phyloP scores from a whole-genome alignment of 2,113 vertebrate species.

The Aramus guarauna region DNA sequence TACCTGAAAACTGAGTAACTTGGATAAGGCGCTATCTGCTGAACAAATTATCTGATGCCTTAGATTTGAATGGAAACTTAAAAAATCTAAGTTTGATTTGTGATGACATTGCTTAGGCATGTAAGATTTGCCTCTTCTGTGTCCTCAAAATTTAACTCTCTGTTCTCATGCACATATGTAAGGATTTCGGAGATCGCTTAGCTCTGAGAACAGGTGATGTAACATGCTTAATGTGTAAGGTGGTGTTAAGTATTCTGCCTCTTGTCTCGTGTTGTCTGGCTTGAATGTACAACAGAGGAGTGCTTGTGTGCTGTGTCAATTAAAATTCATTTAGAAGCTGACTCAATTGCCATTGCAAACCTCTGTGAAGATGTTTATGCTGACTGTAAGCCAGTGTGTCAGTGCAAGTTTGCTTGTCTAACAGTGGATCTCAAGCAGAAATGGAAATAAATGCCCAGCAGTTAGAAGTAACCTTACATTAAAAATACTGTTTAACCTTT shows the following conservation, averaged over 20 bases:
- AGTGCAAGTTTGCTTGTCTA: not conserved
- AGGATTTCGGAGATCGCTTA: not conserved
- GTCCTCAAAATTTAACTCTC: not conserved
- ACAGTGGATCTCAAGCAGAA: not conserved
- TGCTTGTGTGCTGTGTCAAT: not conserved
- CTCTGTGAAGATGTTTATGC: not conserved
- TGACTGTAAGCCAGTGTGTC: not conserved
- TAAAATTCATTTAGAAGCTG: not conserved
- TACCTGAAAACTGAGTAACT: not conserved
- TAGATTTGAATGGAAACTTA: not conserved
- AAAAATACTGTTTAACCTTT: not conserved
- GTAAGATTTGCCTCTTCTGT: not conserved
- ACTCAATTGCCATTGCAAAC: not conserved
- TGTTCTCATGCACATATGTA: not conserved
- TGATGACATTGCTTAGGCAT: not conserved
- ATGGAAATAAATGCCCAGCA: not conserved
- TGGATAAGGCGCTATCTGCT: not conserved
- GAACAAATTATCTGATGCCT: not conserved
- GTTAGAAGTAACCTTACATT: not conserved
- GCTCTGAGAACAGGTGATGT: not conserved
- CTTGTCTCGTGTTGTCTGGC: not conserved
- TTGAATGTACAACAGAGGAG: not conserved
- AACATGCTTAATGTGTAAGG: not conserved
- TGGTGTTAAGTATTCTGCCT: not conserved
- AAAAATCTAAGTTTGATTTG: not conserved